phyloP scores from a whole-genome alignment of 2,113 vertebrate genomes.

The Phoxinus phoxinus region DNA sequence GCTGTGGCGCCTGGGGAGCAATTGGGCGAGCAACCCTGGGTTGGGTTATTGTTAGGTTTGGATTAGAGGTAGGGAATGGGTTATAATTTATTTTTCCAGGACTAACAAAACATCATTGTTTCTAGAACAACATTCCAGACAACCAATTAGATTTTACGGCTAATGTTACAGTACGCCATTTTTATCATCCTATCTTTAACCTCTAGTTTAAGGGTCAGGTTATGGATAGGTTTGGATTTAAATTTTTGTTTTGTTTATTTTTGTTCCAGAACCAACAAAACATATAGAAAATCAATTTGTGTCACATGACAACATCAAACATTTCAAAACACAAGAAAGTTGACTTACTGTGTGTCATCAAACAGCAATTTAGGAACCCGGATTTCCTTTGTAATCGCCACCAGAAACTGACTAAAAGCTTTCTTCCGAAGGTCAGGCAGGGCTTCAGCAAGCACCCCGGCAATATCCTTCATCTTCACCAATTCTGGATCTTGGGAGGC shows the following conservation, averaged over 20 bases:
- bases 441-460: constrained; percentile 26
- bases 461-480: constrained; percentile 39
- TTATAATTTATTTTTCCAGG: background rate
- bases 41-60: background rate
- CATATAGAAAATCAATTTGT: background rate
- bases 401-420: constrained; percentile 57
- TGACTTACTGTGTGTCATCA: constrained; percentile 48
- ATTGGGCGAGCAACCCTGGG: background rate
- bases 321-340: constrained; percentile 1
- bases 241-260: too few relatives aligned
- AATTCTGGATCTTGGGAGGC: constrained; percentile 12
- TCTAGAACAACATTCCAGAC: too few relatives aligned
- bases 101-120: background rate
- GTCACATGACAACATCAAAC: background rate
- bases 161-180: background rate
- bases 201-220: background rate
- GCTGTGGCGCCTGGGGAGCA: too few relatives aligned
- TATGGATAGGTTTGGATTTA: too few relatives aligned
- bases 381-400: constrained; percentile 46
- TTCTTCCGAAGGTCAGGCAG: constrained; percentile 52
- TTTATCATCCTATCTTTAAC: background rate
- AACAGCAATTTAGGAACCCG: constrained; percentile 15
- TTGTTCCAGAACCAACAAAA: background rate
- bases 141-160: background rate
- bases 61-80: background rate